Evolutionary conservation across 92 coral and sea anemone genomes (phyloP).

Genomic region (Chrysogorgia sp.): DNA sequence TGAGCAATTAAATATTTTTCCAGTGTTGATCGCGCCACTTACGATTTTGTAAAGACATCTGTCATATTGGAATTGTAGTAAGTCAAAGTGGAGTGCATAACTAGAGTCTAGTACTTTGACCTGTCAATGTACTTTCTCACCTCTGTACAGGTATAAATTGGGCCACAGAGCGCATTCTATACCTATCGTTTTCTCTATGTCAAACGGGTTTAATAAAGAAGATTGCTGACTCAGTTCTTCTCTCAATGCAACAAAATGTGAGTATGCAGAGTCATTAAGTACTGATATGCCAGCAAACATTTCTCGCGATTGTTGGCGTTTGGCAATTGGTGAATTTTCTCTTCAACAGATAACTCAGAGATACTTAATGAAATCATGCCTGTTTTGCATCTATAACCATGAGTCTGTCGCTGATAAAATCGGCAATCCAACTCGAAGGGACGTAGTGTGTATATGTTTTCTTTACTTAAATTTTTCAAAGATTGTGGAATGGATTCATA

Average conservation of each 20-base stretch:
- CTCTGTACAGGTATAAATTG: conserved; percentile 27
- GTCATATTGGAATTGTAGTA: too few relatives aligned
- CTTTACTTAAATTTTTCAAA: neutral
- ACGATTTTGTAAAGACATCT: conserved; percentile 46
- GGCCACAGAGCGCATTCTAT: conserved; percentile 61
- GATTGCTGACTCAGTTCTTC: neutral
- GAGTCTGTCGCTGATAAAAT: neutral
- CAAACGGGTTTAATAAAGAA: neutral
- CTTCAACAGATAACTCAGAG: neutral
- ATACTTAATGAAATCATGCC: neutral
- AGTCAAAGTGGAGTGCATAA: conserved; percentile 36
- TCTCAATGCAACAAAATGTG: neutral
- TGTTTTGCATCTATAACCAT: conserved; percentile 42
- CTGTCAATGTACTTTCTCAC: conserved; percentile 49
- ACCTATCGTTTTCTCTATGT: conserved; percentile 11
- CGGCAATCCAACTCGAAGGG: conserved; percentile 37
- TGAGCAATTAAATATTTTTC: conserved; percentile 11
- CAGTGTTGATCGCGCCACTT: conserved; percentile 32
- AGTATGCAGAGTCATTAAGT: neutral
- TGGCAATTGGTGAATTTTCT: neutral
- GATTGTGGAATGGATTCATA: neutral
- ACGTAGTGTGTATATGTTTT: conserved; percentile 8
- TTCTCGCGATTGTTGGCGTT: neutral
- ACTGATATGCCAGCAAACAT: conserved; percentile 8
- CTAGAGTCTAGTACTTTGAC: neutral